A percentile compares a stretch with the other conserved stretches of the same genome.
Conservation (phyloP, 2,797 vertebrate genomes). For the Poeciliopsis infans region DNA sequence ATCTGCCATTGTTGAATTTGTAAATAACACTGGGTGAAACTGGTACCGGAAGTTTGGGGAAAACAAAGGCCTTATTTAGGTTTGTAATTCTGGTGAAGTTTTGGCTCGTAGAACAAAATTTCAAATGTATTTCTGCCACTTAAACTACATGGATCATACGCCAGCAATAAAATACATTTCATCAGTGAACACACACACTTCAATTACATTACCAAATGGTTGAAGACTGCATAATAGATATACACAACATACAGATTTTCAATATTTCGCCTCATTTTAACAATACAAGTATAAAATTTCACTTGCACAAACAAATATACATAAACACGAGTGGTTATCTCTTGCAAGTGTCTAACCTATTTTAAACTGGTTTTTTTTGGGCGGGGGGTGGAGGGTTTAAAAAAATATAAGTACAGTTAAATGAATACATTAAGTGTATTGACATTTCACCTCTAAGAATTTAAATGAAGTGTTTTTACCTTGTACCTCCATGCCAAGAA, state of each 20-base stretch:
- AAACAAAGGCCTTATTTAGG: not conserved
- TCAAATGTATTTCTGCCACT: not conserved
- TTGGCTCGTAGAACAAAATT: not conserved
- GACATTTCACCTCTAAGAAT: not conserved
- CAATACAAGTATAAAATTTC: conserved; percentile 15
- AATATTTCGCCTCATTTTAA: not conserved
- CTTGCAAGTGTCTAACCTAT: not conserved
- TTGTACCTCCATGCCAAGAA: conserved; percentile 1
- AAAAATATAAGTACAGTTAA: not conserved
- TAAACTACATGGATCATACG: not conserved
- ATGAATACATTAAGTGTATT: not conserved
- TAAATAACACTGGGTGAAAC: conserved; percentile 11
- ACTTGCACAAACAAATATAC: not conserved
- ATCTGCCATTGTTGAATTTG: not conserved
- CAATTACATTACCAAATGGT: not conserved
- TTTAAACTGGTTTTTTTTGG: not conserved
- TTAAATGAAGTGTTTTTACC: conserved; percentile 4
- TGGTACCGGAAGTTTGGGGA: not conserved
- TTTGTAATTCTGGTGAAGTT: not conserved
- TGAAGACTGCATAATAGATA: conserved; percentile 6
- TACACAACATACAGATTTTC: conserved; percentile 12
- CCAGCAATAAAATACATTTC: conserved; percentile 6
- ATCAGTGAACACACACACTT: conserved; percentile 13
- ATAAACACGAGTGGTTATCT: not conserved
- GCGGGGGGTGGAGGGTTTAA: not conserved